Base-by-base conservation (phyloP, 2,113 vertebrate species). In the Poeciliopsis occidentalis region DNA sequence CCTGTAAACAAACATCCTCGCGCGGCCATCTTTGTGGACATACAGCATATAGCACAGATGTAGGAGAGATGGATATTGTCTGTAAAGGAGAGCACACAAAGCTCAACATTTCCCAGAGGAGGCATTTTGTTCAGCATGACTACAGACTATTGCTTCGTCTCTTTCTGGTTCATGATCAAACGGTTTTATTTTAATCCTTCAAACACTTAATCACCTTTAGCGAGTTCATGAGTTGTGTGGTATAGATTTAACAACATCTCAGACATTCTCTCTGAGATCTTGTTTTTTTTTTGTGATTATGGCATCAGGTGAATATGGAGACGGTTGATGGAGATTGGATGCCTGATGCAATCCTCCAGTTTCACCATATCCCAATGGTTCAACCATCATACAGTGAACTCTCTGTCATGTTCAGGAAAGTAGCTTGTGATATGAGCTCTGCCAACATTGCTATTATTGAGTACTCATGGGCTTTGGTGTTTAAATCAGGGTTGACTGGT, bases 1-100 rank as follows among this genome's bases (percentile, higher is more conserved):
- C 69, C 81, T 75, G 60, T 78, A 82, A 81, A 80, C 80, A 86
- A 85, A 83, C 76, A 83, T 75, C 75, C 76, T 68, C 66, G 22
- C 66, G 22, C 41, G 29, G 75, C 60, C 73, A 72, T 66, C 71
- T 60, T 77, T 85, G 72, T 11, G 51, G 66, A 71, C 65, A 41
- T 39, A 69, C 32, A 74, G 41, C 69, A 24, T 29, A 22, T 15
- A 17, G n/a, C 22, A 5, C 26, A 0, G 11, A 13, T 69, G 30
- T 76, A 27, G 13, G 47, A 47, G 72, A 71, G 61, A 51, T n/a
- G 12, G 3, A 57, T 57, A 10, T 57, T 11, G 22, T 57, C 19
- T n/a, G 17, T 57, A 2, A 24, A 24, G 19, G 51, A 10, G 19
- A 15, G 31, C n/a, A 11, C 19, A 6, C 62, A 69, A 4, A 67